Conservation (phyloP, 2,888 invertebrate species). For the Andrena minutula region DNA sequence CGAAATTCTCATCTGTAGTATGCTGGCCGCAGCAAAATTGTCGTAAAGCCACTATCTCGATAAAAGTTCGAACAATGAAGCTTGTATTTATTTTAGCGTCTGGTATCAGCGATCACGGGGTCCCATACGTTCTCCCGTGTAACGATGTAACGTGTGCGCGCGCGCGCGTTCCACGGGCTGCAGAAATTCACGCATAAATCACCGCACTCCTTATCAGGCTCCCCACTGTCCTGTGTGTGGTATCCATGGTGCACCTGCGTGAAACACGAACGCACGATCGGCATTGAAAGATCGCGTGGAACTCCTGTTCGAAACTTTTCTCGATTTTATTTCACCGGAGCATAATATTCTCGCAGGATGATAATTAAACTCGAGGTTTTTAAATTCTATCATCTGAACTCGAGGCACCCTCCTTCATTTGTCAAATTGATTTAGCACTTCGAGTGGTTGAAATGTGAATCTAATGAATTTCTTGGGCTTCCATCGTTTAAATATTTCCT, state of each 20-base stretch:
- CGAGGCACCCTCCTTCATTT: neutral
- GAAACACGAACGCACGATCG: slow-evolving; percentile 47
- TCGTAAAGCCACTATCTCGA: neutral
- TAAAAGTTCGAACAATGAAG: slow-evolving; percentile 9
- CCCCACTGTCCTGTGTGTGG: slow-evolving; percentile 35
- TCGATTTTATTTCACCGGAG: neutral
- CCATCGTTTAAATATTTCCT: neutral
- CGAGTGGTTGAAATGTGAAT: too few species aligned
- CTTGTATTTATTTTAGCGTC: neutral
- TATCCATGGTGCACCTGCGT: slow-evolving; percentile 55
- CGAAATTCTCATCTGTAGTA: neutral
- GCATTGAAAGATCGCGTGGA: slow-evolving; percentile 34
- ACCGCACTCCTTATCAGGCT: slow-evolving; percentile 55
- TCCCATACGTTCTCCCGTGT: slow-evolving; percentile 12
- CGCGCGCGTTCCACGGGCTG: slow-evolving; percentile 36
- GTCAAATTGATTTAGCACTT: too few species aligned
- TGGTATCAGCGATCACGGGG: slow-evolving; percentile 2
- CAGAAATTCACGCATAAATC: slow-evolving; percentile 65
- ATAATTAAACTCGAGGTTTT: slow-evolving; percentile 29
- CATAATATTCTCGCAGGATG: neutral
- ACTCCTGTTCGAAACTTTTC: slow-evolving; percentile 46
- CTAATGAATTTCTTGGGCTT: neutral
- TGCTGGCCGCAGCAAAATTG: neutral
- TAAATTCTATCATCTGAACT: neutral
- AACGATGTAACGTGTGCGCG: slow-evolving; percentile 34